Base-by-base conservation (phyloP, 2,113 vertebrate genomes). In the Pionites leucogaster region DNA sequence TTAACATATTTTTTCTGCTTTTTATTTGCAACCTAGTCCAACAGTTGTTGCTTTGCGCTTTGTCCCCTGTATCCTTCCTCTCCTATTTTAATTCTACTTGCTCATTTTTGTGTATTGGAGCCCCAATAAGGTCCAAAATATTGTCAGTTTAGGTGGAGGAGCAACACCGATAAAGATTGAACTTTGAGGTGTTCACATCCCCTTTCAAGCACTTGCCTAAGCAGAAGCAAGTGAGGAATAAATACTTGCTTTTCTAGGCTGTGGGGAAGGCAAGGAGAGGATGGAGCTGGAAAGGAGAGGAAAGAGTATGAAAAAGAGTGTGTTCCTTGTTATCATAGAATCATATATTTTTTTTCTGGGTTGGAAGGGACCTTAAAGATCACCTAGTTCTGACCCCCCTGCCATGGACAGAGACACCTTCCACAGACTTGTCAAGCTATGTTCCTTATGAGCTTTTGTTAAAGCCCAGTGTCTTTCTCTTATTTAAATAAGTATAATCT, bases 401-500 rank as follows among this genome's bases (percentile, higher is more conserved):
- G 33, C 13, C 57, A 35, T 24, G 33, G 22, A 15, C 33, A 24
- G 22, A 22, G 33, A 16, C 57, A 35, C 22, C 57, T 35, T 59
- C 57, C 57, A 35, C 57, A 62, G 42, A 92, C 74, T 93, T 92
- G 70, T 85, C 88, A 65, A 82, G 86, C 41, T 85, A 23, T 93
- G 94, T 94, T 91, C 76, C 55, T 68, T 92, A 82, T 37, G n/a
- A 91, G 86, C 74, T 89, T 94, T 93, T 85, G 41, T 92, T 91
- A 67, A 94, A 92, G 59, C 86, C 81, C 63, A 33, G 20, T 92
- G 86, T 95, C 81, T 82, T 95, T 70, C 88, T 89, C 88, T 53
- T 76, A 96, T 92, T 95, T 94, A 94, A 96, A 91, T 96, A 92
- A 96, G 92, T 89, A 92, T 94, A 92, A 95, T 95, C 93, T 91